phyloP scores from a whole-genome alignment of 64 coral and sea anemone genomes.

The Orbicella faveolata region DNA sequence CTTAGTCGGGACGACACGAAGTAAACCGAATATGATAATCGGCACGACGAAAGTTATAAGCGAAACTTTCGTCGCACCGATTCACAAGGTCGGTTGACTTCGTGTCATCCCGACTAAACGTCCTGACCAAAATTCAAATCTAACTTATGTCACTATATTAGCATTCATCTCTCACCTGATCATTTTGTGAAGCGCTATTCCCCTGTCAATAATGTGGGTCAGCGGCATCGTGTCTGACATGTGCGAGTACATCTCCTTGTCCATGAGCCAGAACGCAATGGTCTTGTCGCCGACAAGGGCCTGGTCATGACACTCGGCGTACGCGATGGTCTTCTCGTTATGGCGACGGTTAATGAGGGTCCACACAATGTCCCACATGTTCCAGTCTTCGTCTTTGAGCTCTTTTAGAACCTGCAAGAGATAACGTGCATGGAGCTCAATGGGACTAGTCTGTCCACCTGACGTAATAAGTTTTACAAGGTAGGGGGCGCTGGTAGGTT shows the following conservation, averaged over 20 bases:
- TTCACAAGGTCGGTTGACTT: too few relatives aligned
- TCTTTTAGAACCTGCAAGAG: slow-evolving; percentile 72
- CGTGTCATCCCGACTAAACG: too few relatives aligned
- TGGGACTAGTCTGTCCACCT: too few relatives aligned
- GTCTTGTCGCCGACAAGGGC: slow-evolving; percentile 97
- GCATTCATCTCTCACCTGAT: slow-evolving; percentile 58
- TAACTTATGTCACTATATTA: not conserved
- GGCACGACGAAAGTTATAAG: too few relatives aligned
- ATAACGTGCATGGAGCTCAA: too few relatives aligned
- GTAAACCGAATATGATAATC: too few relatives aligned
- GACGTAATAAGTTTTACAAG: too few relatives aligned
- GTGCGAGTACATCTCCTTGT: slow-evolving; percentile 95
- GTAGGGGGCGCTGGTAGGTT: too few relatives aligned
- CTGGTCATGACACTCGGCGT: slow-evolving; percentile 92
- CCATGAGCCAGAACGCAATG: slow-evolving; percentile 98
- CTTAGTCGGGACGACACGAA: too few relatives aligned
- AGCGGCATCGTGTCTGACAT: slow-evolving; percentile 70
- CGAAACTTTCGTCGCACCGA: too few relatives aligned
- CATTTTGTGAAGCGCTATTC: slow-evolving; percentile 93
- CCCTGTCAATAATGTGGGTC: slow-evolving; percentile 86
- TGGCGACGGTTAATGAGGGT: slow-evolving; percentile 85
- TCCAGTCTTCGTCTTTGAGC: slow-evolving; percentile 89
- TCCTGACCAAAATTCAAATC: not conserved
- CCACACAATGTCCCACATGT: slow-evolving; percentile 67
- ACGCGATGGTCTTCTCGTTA: slow-evolving; percentile 86